Base-by-base conservation (phyloP, 2,113 vertebrate genomes). In the Misgurnus anguillicaudatus region DNA sequence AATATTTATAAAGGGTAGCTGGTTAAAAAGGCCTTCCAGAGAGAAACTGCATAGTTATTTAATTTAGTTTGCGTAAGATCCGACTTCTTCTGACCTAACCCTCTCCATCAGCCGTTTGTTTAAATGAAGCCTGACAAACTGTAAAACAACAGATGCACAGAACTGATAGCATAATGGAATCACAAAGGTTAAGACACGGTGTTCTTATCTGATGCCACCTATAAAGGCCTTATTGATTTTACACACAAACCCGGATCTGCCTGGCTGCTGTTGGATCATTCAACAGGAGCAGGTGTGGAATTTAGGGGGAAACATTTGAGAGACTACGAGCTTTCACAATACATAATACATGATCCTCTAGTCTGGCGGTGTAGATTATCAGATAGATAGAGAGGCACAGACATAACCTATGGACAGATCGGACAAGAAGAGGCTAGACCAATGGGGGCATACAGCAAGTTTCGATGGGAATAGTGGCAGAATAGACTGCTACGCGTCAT, bases 1-100 rank as follows among this genome's bases (percentile, higher is more conserved):
- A 75, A 80, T 80, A 66, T 80, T 80, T 80, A 80, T 17, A 58
- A 53, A 66, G 74, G 31, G 74, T 76, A 76, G 60, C 79, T 61
- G 41, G 36, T 41, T 65, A 55, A 80, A 17, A 53, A 58, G 24
- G 61, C 48, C 57, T 42, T 39, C 11, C 42, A n/a, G 17, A 73
- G 38, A 60, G 48, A 47, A 66, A 75, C 63, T 21, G 31, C 19
- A 45, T 75, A 47, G 61, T 60, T 66, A n/a, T 58, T 57, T 39
- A 51, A 64, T 38, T 60, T 55, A 60, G 48, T 66, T 80, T 74
- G 61, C 58, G 24, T 47, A 42, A 38, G 51, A 48, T 60, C 17
- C 38, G 60, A 63, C 16, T 45, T 45, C 3, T 1, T 17, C 58
- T 31, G 63, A 24, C 16, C 13, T 24, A 8, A 64, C 6, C 14